These are phyloP conservation scores for Nephrotoma appendiculata DNA, from an alignment of 2,888 invertebrate species.

Conservation along the genomic window DNA sequence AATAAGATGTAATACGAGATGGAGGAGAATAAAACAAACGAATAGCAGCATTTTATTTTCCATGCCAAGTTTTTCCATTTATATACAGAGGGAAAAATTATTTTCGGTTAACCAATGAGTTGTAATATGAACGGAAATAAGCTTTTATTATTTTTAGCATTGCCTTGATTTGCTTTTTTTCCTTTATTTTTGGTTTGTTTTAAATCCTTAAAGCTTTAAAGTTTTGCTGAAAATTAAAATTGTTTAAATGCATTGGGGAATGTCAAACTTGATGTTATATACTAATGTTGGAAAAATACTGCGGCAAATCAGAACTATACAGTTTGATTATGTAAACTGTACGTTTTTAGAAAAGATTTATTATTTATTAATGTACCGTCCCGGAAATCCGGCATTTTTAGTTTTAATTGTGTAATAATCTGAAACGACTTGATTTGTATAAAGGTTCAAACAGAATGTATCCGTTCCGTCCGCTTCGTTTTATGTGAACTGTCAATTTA, in stretches of 20 bases:
- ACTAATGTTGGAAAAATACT: too few relatives aligned
- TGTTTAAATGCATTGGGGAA: not conserved
- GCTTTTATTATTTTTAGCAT: not conserved
- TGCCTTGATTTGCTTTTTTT: not conserved
- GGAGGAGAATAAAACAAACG: not conserved
- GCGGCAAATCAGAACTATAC: too few relatives aligned
- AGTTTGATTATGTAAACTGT: too few relatives aligned
- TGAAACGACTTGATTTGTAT: too few relatives aligned
- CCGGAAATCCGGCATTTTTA: too few relatives aligned
- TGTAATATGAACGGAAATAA: not conserved
- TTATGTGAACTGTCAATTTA: too few relatives aligned
- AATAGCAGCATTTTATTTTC: not conserved
- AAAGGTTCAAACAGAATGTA: too few relatives aligned
- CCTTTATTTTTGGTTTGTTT: not conserved
- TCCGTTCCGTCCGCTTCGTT: too few relatives aligned
- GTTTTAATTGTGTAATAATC: too few relatives aligned
- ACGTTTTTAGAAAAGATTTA: too few relatives aligned
- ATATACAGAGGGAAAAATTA: not conserved
- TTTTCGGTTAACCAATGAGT: not conserved
- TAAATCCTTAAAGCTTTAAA: not conserved
- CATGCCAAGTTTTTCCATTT: not conserved
- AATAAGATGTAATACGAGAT: not conserved
- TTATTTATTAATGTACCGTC: too few relatives aligned
- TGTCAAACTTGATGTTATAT: not conserved
- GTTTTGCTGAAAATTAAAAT: not conserved